Base-by-base conservation (phyloP, 2,888 invertebrate genomes). In the Petrophora chlorosata region DNA sequence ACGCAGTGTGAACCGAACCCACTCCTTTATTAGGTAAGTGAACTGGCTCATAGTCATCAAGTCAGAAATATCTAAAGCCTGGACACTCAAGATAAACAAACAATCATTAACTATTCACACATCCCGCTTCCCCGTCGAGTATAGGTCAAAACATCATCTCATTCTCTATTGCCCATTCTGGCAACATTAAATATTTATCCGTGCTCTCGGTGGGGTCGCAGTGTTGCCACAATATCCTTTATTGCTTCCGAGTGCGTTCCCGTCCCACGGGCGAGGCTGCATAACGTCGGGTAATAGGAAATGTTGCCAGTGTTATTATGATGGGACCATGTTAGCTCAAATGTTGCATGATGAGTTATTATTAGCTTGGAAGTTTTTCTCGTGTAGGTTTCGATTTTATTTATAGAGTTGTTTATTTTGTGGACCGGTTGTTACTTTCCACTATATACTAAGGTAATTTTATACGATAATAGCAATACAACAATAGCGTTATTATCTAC, bases 141-240 rank as follows among this genome's bases (percentile, higher is more conserved):
- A 14, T 3, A 25, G 15, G 25, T 26, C 15, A 42, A 36, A 47
- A 42, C 30, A 36, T 36, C 39, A 39, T 32, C 23, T 56, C 9
- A 26, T 10, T 15, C 15, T 14, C 28, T 23, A 40, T 10, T 16
- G 16, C 40, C 35, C 32, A 12, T 41, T 35, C 35, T 36, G 13
- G 23, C 23, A 2, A 17, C 25, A 47, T 48, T 38, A 35, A 23
- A 29, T 23, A 48, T 49, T 45, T 42, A 50, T 34, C 33, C 10
- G 25, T 10, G 3, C 25, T 25, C 25, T 9, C n/a, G n/a, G 33
- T 32, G 38, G 38, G n/a, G 15, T 25, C 23, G 23, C 16, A 10
- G 39, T 29, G 36, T 25, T 46, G 30, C 38, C 46, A 36, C 38
- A 52, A 41, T 41, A 41, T 48, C 32, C 47, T 41, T 47, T 47